Evolutionary conservation across 2,113 vertebrate species (phyloP).

Genomic region (Menidia beryllina): DNA sequence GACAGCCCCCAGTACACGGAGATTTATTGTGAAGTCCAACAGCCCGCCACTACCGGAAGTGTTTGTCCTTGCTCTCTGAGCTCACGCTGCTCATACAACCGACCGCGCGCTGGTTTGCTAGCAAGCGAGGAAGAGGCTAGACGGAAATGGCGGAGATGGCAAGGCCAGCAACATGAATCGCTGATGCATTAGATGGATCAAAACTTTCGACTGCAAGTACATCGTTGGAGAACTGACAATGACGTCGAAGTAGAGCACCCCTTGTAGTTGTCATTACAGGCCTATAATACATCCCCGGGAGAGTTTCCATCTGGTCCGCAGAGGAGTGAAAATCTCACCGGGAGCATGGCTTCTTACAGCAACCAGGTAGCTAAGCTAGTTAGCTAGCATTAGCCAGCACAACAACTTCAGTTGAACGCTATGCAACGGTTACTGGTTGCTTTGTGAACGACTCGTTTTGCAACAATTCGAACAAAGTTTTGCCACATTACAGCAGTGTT

Average conservation of each 20-base stretch:
- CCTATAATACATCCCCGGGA: slow-evolving; percentile 64
- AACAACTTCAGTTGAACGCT: slow-evolving; percentile 44
- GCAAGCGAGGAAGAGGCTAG: slow-evolving; percentile 71
- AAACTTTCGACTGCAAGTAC: slow-evolving; percentile 64
- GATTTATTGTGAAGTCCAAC: slow-evolving; percentile 61
- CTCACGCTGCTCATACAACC: slow-evolving; percentile 51
- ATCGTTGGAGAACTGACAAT: slow-evolving; percentile 67
- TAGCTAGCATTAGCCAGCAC: slow-evolving; percentile 68
- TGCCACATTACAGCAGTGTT: no score
- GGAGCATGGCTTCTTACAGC: slow-evolving; percentile 86
- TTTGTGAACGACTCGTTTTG: no score
- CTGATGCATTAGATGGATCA: slow-evolving; percentile 70
- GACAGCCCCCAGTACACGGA: no score
- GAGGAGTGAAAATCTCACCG: slow-evolving; percentile 77
- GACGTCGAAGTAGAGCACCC: slow-evolving; percentile 70
- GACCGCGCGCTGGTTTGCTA: slow-evolving; percentile 66
- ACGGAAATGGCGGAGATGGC: slow-evolving; percentile 84
- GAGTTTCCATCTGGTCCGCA: slow-evolving; percentile 71
- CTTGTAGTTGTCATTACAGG: slow-evolving; percentile 61
- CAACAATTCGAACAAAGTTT: neutral
- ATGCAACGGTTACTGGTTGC: slow-evolving; percentile 12
- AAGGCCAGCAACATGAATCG: slow-evolving; percentile 79
- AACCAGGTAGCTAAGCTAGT: slow-evolving; percentile 82
- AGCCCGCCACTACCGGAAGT: slow-evolving; percentile 55
- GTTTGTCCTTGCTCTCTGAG: slow-evolving; percentile 23